These are phyloP conservation scores for Cyrtorhinus lividipennis DNA, from an alignment of 1,140 invertebrate genomes.

Conservation along the genomic window DNA sequence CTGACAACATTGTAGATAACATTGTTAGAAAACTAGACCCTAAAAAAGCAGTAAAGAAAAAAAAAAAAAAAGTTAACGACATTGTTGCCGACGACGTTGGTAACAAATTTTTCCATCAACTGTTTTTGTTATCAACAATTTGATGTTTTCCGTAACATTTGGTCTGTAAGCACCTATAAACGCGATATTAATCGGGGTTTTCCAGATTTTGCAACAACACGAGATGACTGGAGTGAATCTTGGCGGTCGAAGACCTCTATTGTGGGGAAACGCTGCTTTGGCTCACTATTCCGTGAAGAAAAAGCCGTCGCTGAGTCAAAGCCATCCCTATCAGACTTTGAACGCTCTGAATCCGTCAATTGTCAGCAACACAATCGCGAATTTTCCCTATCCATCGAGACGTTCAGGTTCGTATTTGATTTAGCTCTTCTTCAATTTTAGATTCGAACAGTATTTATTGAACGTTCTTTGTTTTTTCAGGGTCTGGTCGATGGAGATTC, in stretches of 20 bases:
- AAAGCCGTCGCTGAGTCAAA: constrained; percentile 45
- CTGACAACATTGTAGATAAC: too few species aligned
- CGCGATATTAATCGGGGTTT: too few species aligned
- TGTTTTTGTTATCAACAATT: too few species aligned
- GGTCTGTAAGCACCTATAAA: background rate
- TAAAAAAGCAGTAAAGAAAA: too few species aligned
- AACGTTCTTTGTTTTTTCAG: constrained; percentile 10
- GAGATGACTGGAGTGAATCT: constrained; percentile 43
- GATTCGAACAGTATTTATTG: background rate
- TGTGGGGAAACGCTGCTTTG: constrained; percentile 54
- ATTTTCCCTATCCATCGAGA: constrained; percentile 41
- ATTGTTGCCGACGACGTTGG: too few species aligned
- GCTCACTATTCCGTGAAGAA: constrained; percentile 55
- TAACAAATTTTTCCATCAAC: too few species aligned
- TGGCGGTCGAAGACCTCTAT: constrained; percentile 52
- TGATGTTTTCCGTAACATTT: constrained; percentile 3
- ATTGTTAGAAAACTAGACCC: too few species aligned
- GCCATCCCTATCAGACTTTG: constrained; percentile 53
- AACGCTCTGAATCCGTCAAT: constrained; percentile 47
- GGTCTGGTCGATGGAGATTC: background rate
- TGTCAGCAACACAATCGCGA: constrained; percentile 47
- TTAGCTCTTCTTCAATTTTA: background rate
- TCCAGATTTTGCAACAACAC: constrained; percentile 42
- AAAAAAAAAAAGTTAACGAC: too few species aligned
- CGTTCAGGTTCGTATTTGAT: constrained; percentile 15